A percentile compares a stretch with the other conserved stretches of the same genome.
Conservation (phyloP, 1,140 invertebrate species). For the Lutraria rhynchaena region DNA sequence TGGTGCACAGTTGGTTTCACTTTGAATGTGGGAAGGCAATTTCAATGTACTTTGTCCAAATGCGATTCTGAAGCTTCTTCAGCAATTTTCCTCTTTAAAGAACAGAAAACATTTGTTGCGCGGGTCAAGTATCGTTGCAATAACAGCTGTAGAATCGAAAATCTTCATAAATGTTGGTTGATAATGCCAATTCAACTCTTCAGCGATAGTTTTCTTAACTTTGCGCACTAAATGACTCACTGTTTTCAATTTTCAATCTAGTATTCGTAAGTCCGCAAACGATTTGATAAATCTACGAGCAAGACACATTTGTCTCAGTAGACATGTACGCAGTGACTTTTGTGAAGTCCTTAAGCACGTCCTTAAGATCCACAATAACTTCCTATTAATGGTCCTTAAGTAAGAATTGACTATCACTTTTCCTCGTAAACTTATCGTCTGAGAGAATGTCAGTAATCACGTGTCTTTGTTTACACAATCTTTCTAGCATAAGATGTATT, state of each 20-base stretch:
- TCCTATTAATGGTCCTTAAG: background rate
- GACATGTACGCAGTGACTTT: background rate
- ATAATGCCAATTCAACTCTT: background rate
- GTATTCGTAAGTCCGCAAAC: background rate
- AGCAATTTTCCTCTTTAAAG: constrained; percentile 9
- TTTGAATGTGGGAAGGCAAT: background rate
- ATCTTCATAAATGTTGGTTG: constrained; percentile 1
- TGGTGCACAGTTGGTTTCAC: background rate
- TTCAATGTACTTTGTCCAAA: background rate
- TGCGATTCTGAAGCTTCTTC: background rate
- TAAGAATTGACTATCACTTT: background rate
- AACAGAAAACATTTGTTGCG: background rate
- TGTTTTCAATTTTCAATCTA: background rate
- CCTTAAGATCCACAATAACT: background rate
- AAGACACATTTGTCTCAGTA: constrained; percentile 12
- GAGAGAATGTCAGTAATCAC: constrained; percentile 6
- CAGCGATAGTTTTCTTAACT: background rate
- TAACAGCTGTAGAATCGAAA: background rate
- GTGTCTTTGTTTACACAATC: constrained; percentile 55
- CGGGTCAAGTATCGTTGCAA: background rate
- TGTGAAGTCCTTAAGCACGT: background rate
- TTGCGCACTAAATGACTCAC: background rate
- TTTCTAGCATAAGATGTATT: constrained; percentile 63
- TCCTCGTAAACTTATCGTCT: background rate
- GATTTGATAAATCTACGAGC: background rate